These are phyloP conservation scores for Aphaenogaster rudis DNA, from an alignment of 1,140 invertebrate genomes.

Conservation along the genomic window DNA sequence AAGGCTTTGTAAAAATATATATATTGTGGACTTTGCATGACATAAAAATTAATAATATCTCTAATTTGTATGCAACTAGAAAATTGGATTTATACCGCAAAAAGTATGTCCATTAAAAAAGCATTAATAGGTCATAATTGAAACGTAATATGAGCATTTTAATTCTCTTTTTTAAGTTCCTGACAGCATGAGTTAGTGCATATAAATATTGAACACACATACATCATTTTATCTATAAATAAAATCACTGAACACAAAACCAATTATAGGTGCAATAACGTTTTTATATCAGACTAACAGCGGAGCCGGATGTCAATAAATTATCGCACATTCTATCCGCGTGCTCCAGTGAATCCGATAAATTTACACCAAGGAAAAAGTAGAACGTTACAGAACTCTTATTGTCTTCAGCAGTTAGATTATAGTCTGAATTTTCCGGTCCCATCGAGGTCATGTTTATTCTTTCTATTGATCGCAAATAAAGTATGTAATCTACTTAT, in stretches of 20 bases:
- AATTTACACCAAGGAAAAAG: constrained; percentile 29
- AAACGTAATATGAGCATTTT: not conserved
- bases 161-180: constrained; percentile 21
- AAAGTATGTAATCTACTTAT: constrained; percentile 56
- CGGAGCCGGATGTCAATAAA: constrained; percentile 23
- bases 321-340: constrained; percentile 11
- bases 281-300: constrained; percentile 19
- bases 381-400: constrained; percentile 25
- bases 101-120: not conserved
- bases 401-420: constrained; percentile 33
- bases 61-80: constrained; percentile 10
- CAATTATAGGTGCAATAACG: constrained; percentile 37
- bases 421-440: constrained; percentile 43
- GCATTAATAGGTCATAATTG: constrained; percentile 18
- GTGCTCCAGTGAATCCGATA: not conserved
- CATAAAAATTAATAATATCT: constrained; percentile 1
- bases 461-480: constrained; percentile 57
- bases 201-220: not conserved
- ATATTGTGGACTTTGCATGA: not conserved
- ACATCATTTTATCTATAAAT: constrained; percentile 28
- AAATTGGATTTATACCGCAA: not conserved
- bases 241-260: constrained; percentile 36
- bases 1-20: not conserved
- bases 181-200: not conserved
- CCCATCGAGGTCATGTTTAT: constrained; percentile 52